These are phyloP conservation scores for Mesorhabditis spiculigera DNA, from an alignment of 2,888 invertebrate species.

Conservation along the genomic window DNA sequence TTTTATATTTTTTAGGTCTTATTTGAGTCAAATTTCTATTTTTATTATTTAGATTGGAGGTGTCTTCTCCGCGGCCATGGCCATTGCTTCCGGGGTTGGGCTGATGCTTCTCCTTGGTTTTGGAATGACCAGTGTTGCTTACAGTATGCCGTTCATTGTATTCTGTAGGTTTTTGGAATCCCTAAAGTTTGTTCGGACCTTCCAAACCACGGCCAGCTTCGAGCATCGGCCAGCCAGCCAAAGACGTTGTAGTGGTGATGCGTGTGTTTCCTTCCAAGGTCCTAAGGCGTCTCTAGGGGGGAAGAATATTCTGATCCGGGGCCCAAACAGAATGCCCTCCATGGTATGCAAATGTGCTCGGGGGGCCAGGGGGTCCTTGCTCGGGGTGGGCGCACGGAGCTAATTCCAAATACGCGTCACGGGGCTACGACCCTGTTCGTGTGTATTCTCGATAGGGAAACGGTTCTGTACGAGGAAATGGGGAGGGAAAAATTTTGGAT, in stretches of 20 bases:
- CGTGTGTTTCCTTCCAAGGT: background rate
- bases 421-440: background rate
- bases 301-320: background rate
- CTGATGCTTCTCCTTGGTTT: constrained; percentile 79
- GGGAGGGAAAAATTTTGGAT: constrained; percentile 19
- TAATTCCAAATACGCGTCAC: constrained; percentile 2
- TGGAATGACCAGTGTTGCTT: constrained; percentile 56
- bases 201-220: too few relatives aligned
- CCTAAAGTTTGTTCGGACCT: too few relatives aligned
- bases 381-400: background rate
- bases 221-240: too few relatives aligned
- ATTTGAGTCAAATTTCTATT: background rate
- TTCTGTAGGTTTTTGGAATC: constrained; percentile 49
- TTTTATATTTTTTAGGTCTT: background rate
- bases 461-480: too few relatives aligned
- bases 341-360: background rate
- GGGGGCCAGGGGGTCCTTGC: too few relatives aligned
- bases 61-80: constrained; percentile 84
- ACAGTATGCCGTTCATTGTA: constrained; percentile 58
- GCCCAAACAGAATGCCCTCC: background rate
- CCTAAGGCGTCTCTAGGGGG: background rate
- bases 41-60: constrained; percentile 66
- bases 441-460: too few relatives aligned
- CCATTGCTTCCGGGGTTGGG: constrained; percentile 82
- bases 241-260: background rate